Evolutionary conservation across 2,888 invertebrate genomes (phyloP), one percentile per base, ranked within the genome.

Genomic region (Hofmannophila pseudospretella): DNA sequence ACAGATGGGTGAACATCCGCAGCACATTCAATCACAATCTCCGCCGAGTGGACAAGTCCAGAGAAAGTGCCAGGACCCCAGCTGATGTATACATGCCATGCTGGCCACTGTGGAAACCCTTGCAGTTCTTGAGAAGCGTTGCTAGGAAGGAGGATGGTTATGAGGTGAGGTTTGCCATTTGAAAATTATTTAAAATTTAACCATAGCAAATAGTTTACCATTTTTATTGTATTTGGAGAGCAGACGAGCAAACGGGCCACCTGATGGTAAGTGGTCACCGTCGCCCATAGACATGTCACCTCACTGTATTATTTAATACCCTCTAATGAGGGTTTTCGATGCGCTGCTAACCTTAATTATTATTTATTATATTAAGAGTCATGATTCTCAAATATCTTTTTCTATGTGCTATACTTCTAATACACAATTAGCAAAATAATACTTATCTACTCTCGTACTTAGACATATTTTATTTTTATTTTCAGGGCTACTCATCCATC

Each of bases 1-100:
- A 85, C 45, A 66, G 84, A 10, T 85, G 86, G 85, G 85, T 85
- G 4, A 84, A 86, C 44, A 86, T 86, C 20, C 51, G 86, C 3
- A 80, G 82, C 47, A 86, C 86, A 4, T 85, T 82, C 40, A 79
- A 85, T 44, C 78, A 86, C 45, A 84, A 84, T 26, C 53, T 79
- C 5, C 54, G 85, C 1, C 62, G 69, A 44, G 73, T 86, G 1
- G 73, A 80, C 26, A 68, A 69, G 26, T 75, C 80, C 0, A 70
- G 60, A 36, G 62, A 67, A 39, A 58, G 55, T 0, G 76, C 81
- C 0, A 51, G 52, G 1, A 58, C 62, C 5, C 36, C 47, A 0
- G 47, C 58, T 1, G 78, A 82, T 20, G 47, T 82, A 3, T 86
- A 78, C 39, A 62, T 77, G 1, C 85, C 85, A 0, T 81, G 79